Evolutionary conservation across 2,113 vertebrate genomes (phyloP).

Genomic region (Nothobranchius kuhntae): DNA sequence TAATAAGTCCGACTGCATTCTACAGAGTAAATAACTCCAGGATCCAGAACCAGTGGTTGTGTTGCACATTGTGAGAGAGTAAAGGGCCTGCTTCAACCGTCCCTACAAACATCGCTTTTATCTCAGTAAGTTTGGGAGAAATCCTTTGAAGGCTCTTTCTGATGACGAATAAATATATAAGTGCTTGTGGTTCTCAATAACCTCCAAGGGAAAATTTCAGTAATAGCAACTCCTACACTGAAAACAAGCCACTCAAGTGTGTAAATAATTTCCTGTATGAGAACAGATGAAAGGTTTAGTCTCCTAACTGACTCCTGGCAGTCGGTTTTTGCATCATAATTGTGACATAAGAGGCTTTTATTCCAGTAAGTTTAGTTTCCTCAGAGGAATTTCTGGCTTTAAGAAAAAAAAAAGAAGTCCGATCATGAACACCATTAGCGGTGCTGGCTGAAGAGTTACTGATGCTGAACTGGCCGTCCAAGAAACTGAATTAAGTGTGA

Average conservation of each 20-base stretch:
- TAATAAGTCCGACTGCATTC: slow-evolving; percentile 7
- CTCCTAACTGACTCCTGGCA: background rate
- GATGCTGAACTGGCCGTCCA: background rate
- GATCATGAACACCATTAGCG: background rate
- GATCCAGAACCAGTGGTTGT: slow-evolving; percentile 12
- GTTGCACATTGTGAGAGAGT: slow-evolving; percentile 9
- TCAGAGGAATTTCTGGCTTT: background rate
- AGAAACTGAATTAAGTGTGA: background rate
- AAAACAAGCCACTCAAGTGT: background rate
- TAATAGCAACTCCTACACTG: background rate
- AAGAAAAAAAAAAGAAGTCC: background rate
- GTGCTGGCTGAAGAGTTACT: background rate
- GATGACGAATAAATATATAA: slow-evolving; percentile 13
- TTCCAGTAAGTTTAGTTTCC: background rate
- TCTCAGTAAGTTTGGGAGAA: slow-evolving; percentile 9
- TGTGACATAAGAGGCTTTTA: background rate
- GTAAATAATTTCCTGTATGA: background rate
- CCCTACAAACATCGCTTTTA: background rate
- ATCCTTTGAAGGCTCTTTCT: slow-evolving; percentile 19
- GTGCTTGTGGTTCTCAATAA: slow-evolving; percentile 10
- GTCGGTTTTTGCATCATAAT: background rate
- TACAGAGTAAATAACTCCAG: slow-evolving; percentile 25
- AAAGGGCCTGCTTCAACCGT: slow-evolving; percentile 25
- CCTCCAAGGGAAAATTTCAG: slow-evolving; percentile 6
- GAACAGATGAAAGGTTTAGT: background rate